phyloP scores from a whole-genome alignment of 2,888 invertebrate genomes.

The Synanthedon formicaeformis region DNA sequence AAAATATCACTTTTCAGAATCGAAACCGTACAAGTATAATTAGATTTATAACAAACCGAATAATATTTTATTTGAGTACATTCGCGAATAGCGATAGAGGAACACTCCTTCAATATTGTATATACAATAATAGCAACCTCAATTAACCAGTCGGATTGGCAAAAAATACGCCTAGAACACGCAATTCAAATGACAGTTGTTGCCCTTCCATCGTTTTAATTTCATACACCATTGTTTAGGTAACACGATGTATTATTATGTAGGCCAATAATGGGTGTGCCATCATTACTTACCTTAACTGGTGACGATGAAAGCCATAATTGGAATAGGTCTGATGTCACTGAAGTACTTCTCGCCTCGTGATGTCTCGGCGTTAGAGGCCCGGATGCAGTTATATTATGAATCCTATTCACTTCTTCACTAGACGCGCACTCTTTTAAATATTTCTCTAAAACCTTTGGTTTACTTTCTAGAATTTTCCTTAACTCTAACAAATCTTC shows the following conservation, averaged over 20 bases:
- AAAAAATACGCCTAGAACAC: too few relatives aligned
- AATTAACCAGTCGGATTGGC: too few relatives aligned
- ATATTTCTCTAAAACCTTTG: constrained; percentile 80
- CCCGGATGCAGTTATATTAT: constrained; percentile 68
- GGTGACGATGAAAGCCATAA: constrained; percentile 86
- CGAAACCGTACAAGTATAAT: too few relatives aligned
- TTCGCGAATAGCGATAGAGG: too few relatives aligned
- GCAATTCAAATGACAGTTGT: background rate
- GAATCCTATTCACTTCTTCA: constrained; percentile 74
- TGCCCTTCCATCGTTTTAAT: background rate
- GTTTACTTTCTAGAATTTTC: constrained; percentile 63
- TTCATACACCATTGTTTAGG: constrained; percentile 1
- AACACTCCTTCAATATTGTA: too few relatives aligned
- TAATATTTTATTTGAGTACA: too few relatives aligned
- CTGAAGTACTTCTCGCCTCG: constrained; percentile 76
- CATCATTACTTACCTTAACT: constrained; percentile 68
- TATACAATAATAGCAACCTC: too few relatives aligned
- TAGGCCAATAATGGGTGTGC: background rate
- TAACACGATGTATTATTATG: background rate
- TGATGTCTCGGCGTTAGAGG: constrained; percentile 54
- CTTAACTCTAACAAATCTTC: constrained; percentile 54
- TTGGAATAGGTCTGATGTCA: constrained; percentile 87
- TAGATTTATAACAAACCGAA: too few relatives aligned
- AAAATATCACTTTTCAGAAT: too few relatives aligned
- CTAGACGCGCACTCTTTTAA: constrained; percentile 79